A percentile compares a stretch with the other conserved stretches of the same genome.
Evolutionary conservation across 2,888 invertebrate species (phyloP).

Genomic region (Baronia brevicornis): DNA sequence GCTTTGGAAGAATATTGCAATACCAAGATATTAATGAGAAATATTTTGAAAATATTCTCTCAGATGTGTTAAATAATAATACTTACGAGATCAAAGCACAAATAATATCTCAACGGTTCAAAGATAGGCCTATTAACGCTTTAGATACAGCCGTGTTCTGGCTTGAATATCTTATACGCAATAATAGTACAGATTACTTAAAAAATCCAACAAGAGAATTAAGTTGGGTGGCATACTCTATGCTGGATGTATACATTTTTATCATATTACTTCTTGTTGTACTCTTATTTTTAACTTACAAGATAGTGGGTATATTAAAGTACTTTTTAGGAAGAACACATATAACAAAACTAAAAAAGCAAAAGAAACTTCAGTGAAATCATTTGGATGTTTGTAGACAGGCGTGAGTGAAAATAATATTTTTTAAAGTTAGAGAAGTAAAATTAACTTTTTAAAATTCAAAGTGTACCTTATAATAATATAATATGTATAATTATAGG

Average conservation of each 20-base stretch:
- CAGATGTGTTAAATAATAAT: constrained; percentile 51
- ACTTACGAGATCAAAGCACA: constrained; percentile 45
- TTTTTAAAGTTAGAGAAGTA: too few species aligned
- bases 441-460: too few species aligned
- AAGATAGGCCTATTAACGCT: constrained; percentile 69
- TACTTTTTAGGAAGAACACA: background rate
- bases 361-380: constrained; percentile 17
- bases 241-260: constrained; percentile 60
- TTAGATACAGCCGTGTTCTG: constrained; percentile 70
- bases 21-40: constrained; percentile 59
- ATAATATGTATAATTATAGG: too few species aligned
- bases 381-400: too few species aligned
- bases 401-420: too few species aligned
- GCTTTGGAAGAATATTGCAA: constrained; percentile 57
- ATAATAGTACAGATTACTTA: constrained; percentile 69
- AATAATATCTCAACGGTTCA: constrained; percentile 57
- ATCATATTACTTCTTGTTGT: constrained; percentile 24
- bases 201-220: constrained; percentile 64
- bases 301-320: constrained; percentile 14
- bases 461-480: too few species aligned
- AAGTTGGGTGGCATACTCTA: constrained; percentile 49
- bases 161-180: constrained; percentile 74
- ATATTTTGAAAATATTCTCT: constrained; percentile 37
- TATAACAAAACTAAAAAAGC: too few species aligned
- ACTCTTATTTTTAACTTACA: constrained; percentile 20